Conservation (phyloP, 2,888 invertebrate species). For the Ochropleura leucogaster region DNA sequence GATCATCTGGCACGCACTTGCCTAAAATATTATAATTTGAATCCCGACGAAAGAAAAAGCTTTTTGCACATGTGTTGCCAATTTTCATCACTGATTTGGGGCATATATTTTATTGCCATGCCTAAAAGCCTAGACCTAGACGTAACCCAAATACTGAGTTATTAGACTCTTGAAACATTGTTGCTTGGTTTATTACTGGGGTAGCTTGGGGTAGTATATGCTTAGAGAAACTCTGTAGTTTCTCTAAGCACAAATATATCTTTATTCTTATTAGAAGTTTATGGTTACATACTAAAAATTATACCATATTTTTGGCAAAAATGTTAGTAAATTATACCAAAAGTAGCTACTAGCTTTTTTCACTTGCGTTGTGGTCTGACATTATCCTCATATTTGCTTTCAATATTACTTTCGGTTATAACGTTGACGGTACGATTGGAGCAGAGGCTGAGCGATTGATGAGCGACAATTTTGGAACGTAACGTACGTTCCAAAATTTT, state of each 20-base stretch:
- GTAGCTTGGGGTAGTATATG: neutral
- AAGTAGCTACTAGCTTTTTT: no score
- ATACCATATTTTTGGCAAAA: no score
- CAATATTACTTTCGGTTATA: no score
- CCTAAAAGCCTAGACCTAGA: neutral
- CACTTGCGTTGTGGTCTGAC: no score
- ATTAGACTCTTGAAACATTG: slow-evolving; percentile 2
- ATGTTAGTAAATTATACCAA: no score
- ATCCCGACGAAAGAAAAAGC: neutral
- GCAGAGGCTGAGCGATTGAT: no score
- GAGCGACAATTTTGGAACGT: no score
- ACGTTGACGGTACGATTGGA: no score
- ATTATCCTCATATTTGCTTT: no score
- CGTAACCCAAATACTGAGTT: slow-evolving; percentile 37
- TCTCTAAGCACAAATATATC: no score
- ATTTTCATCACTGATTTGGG: slow-evolving; percentile 33
- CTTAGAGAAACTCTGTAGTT: neutral
- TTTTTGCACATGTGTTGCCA: slow-evolving; percentile 30
- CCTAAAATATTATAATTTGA: neutral
- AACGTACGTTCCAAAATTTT: no score
- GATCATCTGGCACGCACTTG: neutral
- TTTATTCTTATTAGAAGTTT: neutral
- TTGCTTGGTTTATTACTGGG: slow-evolving; percentile 31
- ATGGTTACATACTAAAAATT: no score
- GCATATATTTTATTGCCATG: slow-evolving; percentile 16